Conservation (phyloP, 92 coral and sea anemone genomes). For the Phenganax subtilis region DNA sequence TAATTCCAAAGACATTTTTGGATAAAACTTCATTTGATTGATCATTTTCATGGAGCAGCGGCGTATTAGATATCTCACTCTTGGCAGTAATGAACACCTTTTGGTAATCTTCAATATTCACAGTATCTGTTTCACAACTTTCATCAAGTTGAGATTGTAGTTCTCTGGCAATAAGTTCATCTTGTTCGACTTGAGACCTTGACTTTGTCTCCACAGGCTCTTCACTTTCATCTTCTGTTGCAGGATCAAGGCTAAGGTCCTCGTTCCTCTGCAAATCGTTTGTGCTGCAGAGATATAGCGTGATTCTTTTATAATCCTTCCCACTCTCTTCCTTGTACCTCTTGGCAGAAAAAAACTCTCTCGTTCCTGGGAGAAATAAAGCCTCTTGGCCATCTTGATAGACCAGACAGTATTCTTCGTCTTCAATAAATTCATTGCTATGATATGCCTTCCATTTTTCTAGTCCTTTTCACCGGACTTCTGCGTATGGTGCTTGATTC, state of each 20-base stretch:
- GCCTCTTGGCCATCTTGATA: constrained; percentile 56
- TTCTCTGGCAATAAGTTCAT: constrained; percentile 49
- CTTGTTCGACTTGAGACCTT: constrained; percentile 38
- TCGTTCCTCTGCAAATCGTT: constrained; percentile 40
- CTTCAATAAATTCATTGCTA: constrained; percentile 44
- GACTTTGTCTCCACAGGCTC: neutral
- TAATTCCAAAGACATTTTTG: neutral
- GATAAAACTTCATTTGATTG: neutral
- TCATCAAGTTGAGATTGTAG: constrained; percentile 35
- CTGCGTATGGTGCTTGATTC: constrained; percentile 50
- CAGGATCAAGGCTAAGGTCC: neutral
- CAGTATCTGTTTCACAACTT: neutral
- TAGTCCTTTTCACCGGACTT: constrained; percentile 34
- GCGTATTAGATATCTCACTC: neutral
- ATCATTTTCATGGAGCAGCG: neutral
- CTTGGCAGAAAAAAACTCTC: constrained; percentile 50
- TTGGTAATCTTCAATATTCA: neutral
- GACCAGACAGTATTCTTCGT: constrained; percentile 41
- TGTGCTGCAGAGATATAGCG: constrained; percentile 45
- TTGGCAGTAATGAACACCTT: neutral
- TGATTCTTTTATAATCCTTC: constrained; percentile 55
- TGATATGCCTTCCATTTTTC: constrained; percentile 58
- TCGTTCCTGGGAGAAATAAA: constrained; percentile 53
- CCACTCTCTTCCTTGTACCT: constrained; percentile 54
- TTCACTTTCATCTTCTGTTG: neutral